Base-by-base conservation (phyloP, 2,888 invertebrate genomes). In the Cyclophora punctaria region DNA sequence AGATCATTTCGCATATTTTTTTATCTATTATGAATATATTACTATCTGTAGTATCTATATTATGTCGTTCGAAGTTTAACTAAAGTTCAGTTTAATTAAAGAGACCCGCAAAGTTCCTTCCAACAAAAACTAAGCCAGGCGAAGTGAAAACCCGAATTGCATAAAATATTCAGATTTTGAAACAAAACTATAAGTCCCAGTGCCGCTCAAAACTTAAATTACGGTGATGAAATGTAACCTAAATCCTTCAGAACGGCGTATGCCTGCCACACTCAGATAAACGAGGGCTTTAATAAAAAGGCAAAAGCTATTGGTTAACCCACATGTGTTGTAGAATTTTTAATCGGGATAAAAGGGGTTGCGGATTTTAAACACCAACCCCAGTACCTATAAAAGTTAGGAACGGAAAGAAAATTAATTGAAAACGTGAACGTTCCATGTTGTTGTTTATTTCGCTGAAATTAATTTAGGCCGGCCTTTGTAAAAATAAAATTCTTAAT, bases 301-400 rank as follows among this genome's bases (percentile, higher is more conserved):
- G 20, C 52, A 47, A 47, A 46, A 41, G 48, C 49, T 50, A 53
- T 49, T 48, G 51, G 46, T 41, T 48, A 46, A 41, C 47, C 44
- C 49, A 48, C 48, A 52, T 54, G 51, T 56, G 53, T 52, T 56
- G 55, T 57, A 60, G 60, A 64, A 56, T 63, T 64, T 67, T 69
- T 68, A 69, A 71, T 68, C 61, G 61, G 55, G 59, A 59, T 69
- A 64, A 69, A 69, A 67, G 64, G 60, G 51, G 48, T 49, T 50
- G 55, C 47, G 47, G 57, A 55, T 58, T 62, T 56, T 52, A 51
- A 56, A 55, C 51, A 57, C 51, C 50, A 58, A 52, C 49, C 20
- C 50, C 53, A 60, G 49, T 47, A 44, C 51, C 54, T 44, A 55
- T 57, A 55, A 48, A 51, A 52, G 53, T 52, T 47, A 51, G 51